Conservation (phyloP, 2,888 invertebrate species). For the Apamea anceps region DNA sequence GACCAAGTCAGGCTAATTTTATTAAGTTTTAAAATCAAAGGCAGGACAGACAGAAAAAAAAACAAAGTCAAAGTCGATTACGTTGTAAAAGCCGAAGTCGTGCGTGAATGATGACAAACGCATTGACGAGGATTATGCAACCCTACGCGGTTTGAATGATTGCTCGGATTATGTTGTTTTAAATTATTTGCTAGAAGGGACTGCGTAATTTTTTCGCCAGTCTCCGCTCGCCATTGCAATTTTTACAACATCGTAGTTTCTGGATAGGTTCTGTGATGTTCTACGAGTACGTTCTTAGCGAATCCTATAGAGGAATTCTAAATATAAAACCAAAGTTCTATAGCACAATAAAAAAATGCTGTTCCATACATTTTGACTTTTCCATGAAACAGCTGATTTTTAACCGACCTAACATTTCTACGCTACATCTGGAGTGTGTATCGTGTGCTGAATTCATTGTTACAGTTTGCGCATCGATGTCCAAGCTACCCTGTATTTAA, state of each 20-base stretch:
- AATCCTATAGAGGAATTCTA: neutral
- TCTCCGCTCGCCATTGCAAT: neutral
- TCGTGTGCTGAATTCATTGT: too few species aligned
- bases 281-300: neutral
- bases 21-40: constrained; percentile 13
- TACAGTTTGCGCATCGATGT: too few species aligned
- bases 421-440: too few species aligned
- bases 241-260: neutral
- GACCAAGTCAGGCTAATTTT: neutral
- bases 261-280: neutral
- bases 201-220: neutral
- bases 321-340: too few species aligned
- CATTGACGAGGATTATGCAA: constrained; percentile 79
- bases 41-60: constrained; percentile 54
- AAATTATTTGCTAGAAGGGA: constrained; percentile 66
- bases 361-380: too few species aligned
- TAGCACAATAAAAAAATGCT: too few species aligned
- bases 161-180: constrained; percentile 65
- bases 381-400: too few species aligned
- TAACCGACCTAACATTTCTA: too few species aligned
- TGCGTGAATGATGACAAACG: constrained; percentile 80
- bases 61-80: constrained; percentile 71
- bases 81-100: constrained; percentile 72
- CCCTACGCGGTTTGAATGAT: constrained; percentile 71
- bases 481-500: too few species aligned